phyloP scores from a whole-genome alignment of 2,888 invertebrate species.

The Eumerus sabulonum region DNA sequence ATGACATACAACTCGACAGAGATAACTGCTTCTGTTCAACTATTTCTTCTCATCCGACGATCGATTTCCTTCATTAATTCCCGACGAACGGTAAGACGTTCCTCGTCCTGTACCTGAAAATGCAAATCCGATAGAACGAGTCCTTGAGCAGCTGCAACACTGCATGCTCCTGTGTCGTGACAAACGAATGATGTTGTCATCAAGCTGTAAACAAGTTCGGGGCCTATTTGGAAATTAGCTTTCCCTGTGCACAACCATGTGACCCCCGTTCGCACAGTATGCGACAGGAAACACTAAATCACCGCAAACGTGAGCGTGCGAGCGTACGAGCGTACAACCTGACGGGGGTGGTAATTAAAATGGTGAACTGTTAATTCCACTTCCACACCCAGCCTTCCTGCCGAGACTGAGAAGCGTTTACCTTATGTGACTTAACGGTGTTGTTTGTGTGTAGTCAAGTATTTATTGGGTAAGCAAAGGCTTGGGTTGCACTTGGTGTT shows the following conservation, averaged over 20 bases:
- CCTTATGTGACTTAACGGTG: conserved; percentile 20
- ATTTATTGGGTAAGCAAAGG: conserved; percentile 28
- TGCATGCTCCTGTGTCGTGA: conserved; percentile 8
- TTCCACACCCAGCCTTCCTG: neutral
- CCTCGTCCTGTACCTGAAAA: neutral
- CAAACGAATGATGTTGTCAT: conserved; percentile 9
- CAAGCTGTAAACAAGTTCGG: conserved; percentile 43
- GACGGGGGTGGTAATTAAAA: conserved; percentile 29
- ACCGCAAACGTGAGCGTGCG: conserved; percentile 15
- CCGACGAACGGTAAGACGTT: conserved; percentile 4
- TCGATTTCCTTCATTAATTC: conserved; percentile 47
- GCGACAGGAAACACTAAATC: conserved; percentile 18
- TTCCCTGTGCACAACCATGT: conserved; percentile 10
- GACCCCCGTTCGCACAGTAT: neutral
- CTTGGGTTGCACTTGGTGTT: conserved; percentile 35
- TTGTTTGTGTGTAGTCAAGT: conserved; percentile 24
- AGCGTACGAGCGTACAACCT: neutral
- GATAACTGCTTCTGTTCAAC: too few relatives aligned
- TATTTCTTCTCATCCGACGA: too few relatives aligned
- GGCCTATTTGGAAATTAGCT: conserved; percentile 31
- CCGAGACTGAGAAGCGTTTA: conserved; percentile 3
- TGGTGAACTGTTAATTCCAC: conserved; percentile 20
- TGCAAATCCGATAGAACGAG: conserved; percentile 18
- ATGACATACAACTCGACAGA: too few relatives aligned
- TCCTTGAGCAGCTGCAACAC: conserved; percentile 16